Conservation (phyloP, 1,140 invertebrate genomes). For the Maconellicoccus hirsutus region DNA sequence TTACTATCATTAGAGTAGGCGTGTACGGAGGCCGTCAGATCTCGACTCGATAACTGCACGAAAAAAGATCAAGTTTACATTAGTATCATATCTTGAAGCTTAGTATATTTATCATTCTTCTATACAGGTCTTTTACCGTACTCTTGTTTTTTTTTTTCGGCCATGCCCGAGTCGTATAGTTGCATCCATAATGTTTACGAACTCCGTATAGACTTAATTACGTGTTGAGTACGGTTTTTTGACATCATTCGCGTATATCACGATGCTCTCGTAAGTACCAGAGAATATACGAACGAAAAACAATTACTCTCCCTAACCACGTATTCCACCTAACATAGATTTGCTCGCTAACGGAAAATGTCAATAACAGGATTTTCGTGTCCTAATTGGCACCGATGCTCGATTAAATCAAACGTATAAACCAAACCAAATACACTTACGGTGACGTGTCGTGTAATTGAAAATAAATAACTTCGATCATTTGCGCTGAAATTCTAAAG, state of each 20-base stretch:
- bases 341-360: neutral
- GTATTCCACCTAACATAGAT: neutral
- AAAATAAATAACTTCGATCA: too few relatives aligned
- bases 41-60: constrained; percentile 19
- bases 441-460: too few relatives aligned
- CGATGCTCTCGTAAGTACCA: too few relatives aligned
- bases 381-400: neutral
- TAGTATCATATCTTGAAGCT: constrained; percentile 15
- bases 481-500: too few relatives aligned
- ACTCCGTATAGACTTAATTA: neutral
- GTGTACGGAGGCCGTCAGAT: constrained; percentile 21
- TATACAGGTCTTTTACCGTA: neutral
- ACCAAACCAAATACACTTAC: too few relatives aligned
- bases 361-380: neutral
- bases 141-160: neutral
- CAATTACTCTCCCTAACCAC: neutral
- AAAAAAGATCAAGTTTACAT: constrained; percentile 22
- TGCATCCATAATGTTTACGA: neutral
- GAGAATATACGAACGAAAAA: too few relatives aligned
- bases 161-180: neutral
- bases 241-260: neutral
- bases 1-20: constrained; percentile 19
- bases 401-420: neutral
- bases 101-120: constrained; percentile 17
- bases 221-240: neutral